Evolutionary conservation across 2,888 invertebrate genomes (phyloP).

Genomic region (Spisula solida): DNA sequence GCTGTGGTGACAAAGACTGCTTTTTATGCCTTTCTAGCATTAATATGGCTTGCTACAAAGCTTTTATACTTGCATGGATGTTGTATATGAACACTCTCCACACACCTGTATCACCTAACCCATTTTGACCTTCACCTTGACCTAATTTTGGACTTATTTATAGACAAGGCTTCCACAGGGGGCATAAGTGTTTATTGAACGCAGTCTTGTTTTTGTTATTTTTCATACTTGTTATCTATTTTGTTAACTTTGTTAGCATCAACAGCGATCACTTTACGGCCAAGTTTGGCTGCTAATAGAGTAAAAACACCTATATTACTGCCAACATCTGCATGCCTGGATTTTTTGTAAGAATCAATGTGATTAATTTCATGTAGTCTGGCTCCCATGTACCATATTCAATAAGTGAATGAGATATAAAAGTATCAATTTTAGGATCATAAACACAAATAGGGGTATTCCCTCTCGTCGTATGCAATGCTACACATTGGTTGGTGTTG

Average conservation of each 20-base stretch:
- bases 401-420: neutral
- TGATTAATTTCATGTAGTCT: neutral
- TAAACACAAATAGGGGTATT: neutral
- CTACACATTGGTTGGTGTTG: neutral
- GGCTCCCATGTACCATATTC: neutral
- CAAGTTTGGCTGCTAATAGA: conserved; percentile 69
- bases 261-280: conserved; percentile 69
- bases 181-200: too few relatives aligned
- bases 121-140: too few relatives aligned
- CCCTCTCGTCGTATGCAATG: neutral
- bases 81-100: too few relatives aligned
- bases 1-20: too few relatives aligned
- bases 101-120: too few relatives aligned
- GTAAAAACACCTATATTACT: conserved; percentile 76
- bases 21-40: too few relatives aligned
- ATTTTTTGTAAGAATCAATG: neutral
- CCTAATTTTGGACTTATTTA: too few relatives aligned
- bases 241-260: conserved; percentile 67
- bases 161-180: too few relatives aligned
- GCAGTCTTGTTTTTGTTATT: too few relatives aligned
- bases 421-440: neutral
- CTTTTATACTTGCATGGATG: too few relatives aligned
- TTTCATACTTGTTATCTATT: too few relatives aligned
- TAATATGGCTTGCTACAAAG: too few relatives aligned
- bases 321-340: conserved; percentile 70